These are phyloP conservation scores for Lucinisca nassula DNA, from an alignment of 2,888 invertebrate genomes.

Conservation along the genomic window DNA sequence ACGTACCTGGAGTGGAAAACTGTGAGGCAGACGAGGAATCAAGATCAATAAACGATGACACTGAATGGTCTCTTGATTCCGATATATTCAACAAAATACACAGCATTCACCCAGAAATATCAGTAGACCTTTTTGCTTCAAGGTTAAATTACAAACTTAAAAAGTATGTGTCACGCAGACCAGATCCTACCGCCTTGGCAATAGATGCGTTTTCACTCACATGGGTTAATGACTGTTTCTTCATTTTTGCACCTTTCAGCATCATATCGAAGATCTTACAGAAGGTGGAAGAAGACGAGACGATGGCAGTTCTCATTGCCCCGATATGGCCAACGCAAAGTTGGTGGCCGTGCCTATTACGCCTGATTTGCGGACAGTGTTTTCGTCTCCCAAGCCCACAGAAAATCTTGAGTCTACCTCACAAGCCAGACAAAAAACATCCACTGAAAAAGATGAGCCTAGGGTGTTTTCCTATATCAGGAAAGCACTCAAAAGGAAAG, in stretches of 20 bases:
- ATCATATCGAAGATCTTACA: conserved; percentile 40
- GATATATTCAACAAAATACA: background rate
- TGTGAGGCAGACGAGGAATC: conserved; percentile 27
- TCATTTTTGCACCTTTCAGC: conserved; percentile 68
- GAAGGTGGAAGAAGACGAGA: conserved; percentile 51
- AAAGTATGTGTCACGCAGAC: conserved; percentile 19
- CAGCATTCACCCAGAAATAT: background rate
- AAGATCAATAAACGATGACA: conserved; percentile 18
- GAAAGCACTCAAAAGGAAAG: background rate
- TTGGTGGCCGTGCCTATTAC: conserved; percentile 42
- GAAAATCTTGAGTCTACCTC: background rate
- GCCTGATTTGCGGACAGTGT: conserved; percentile 5
- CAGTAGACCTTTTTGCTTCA: conserved; percentile 28
- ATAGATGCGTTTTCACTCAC: conserved; percentile 24
- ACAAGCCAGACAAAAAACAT: background rate
- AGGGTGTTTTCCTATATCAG: background rate
- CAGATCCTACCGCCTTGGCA: conserved; percentile 3
- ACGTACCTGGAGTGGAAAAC: conserved; percentile 8
- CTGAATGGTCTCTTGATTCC: background rate
- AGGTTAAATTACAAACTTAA: conserved; percentile 15
- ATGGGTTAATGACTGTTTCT: background rate
- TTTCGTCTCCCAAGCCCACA: background rate
- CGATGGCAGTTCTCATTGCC: conserved; percentile 34
- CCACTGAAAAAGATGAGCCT: background rate
- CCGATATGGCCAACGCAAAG: conserved; percentile 61